These are phyloP conservation scores for Lottia scabra DNA, from an alignment of 2,888 invertebrate species.

Conservation along the genomic window DNA sequence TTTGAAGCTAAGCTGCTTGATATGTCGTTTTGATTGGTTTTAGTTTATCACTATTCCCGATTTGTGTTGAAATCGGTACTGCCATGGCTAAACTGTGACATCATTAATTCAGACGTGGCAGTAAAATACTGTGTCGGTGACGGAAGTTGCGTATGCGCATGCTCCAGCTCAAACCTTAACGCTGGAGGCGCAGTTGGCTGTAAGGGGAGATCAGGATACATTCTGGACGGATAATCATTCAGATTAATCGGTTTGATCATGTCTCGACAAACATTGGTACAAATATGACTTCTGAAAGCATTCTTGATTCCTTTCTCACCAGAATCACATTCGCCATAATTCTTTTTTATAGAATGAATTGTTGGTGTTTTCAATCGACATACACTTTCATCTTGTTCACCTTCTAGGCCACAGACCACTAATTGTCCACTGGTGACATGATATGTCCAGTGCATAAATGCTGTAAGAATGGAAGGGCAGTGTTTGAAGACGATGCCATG, in stretches of 20 bases:
- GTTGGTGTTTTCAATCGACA: constrained; percentile 28
- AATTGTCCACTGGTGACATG: constrained; percentile 27
- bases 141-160: not conserved
- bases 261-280: constrained; percentile 29
- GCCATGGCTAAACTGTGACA: not conserved
- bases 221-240: not conserved
- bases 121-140: not conserved
- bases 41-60: no score
- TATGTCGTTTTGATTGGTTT: no score
- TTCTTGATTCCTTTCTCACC: constrained; percentile 24
- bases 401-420: constrained; percentile 31
- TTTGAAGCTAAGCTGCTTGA: no score
- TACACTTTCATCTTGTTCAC: constrained; percentile 23
- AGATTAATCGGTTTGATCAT: not conserved
- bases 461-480: constrained; percentile 14
- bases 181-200: constrained; percentile 8
- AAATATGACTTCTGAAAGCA: constrained; percentile 27
- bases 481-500: constrained; percentile 8
- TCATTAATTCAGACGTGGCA: not conserved
- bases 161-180: not conserved
- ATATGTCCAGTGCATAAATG: constrained; percentile 35
- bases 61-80: no score
- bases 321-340: constrained; percentile 27
- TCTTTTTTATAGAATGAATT: constrained; percentile 26
- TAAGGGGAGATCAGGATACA: not conserved